These are phyloP conservation scores for Schizaphis graminum DNA, from an alignment of 2,888 invertebrate species.

Conservation along the genomic window DNA sequence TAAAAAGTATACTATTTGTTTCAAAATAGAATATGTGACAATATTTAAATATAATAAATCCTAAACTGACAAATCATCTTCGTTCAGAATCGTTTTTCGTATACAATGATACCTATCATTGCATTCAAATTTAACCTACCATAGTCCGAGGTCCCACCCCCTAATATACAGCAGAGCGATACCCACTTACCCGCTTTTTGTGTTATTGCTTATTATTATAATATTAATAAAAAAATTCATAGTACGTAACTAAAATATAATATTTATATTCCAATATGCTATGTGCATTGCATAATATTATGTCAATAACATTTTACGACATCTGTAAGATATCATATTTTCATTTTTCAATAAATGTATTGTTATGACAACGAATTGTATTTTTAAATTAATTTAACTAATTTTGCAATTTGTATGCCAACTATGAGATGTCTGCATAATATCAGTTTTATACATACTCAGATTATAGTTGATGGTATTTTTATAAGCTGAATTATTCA, in stretches of 20 bases:
- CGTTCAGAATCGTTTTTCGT: too few species aligned
- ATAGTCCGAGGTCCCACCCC: too few species aligned
- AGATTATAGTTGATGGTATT: background rate
- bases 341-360: background rate
- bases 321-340: background rate
- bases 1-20: too few species aligned
- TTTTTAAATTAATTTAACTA: background rate
- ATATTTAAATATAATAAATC: too few species aligned
- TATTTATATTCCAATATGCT: background rate
- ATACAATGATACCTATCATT: too few species aligned
- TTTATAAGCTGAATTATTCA: background rate
- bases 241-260: background rate
- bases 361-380: background rate
- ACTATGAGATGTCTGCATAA: background rate
- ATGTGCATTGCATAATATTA: background rate
- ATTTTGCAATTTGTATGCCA: background rate
- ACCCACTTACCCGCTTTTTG: too few species aligned
- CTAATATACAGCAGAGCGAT: too few species aligned
- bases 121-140: too few species aligned
- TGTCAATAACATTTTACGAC: background rate
- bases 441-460: background rate
- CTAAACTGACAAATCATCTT: too few species aligned
- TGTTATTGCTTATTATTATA: background rate
- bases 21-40: too few species aligned
- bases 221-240: background rate